A percentile compares a stretch with the other conserved stretches of the same genome.
Evolutionary conservation across 2,113 vertebrate species (phyloP).

Genomic region (Gymnarchus niloticus): DNA sequence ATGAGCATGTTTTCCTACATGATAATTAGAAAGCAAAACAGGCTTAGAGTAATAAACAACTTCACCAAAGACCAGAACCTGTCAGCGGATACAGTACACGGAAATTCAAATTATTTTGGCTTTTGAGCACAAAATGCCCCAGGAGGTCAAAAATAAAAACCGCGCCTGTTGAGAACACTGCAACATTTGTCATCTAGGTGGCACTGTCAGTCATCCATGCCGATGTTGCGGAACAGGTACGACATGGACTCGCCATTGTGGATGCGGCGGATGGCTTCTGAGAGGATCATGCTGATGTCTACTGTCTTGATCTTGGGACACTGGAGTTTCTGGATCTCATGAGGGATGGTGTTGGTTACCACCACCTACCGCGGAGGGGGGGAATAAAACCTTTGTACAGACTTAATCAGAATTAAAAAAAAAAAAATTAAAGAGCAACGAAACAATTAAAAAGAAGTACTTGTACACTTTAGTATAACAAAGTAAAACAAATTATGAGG

Average conservation of each 20-base stretch:
- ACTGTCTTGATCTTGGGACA: slow-evolving; percentile 81
- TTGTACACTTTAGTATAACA: not conserved
- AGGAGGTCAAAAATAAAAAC: not conserved
- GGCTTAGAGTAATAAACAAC: not conserved
- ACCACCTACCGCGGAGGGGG: slow-evolving; percentile 57
- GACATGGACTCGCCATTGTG: slow-evolving; percentile 81
- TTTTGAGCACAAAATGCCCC: not conserved
- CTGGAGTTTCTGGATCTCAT: slow-evolving; percentile 75
- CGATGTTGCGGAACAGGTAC: slow-evolving; percentile 76
- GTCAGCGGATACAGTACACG: not conserved
- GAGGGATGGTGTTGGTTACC: slow-evolving; percentile 76
- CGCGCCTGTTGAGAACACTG: not conserved
- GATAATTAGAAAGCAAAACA: not conserved
- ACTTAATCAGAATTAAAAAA: too few relatives aligned
- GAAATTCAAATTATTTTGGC: not conserved
- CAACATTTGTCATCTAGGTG: not conserved
- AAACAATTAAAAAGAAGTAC: not conserved
- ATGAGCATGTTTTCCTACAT: not conserved
- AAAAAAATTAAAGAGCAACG: not conserved
- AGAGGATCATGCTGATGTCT: slow-evolving; percentile 78
- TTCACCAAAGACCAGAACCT: not conserved
- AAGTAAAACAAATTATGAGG: not conserved
- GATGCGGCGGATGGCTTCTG: slow-evolving; percentile 74
- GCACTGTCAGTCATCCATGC: slow-evolving; percentile 66
- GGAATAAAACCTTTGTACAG: not conserved